These are phyloP conservation scores for Stigmatopora nigra DNA, from an alignment of 2,113 vertebrate species.

Conservation along the genomic window DNA sequence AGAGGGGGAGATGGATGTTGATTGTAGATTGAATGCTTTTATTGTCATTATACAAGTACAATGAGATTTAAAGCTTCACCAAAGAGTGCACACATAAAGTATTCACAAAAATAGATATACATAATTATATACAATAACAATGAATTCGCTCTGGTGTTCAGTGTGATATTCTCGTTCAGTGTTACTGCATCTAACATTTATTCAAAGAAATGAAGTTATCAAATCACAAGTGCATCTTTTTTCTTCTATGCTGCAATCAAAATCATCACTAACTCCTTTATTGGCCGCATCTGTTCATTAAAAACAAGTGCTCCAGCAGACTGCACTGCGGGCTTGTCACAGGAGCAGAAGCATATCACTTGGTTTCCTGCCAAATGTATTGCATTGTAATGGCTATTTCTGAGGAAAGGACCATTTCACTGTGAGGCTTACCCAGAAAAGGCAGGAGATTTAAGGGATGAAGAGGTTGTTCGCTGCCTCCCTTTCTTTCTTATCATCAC, in stretches of 20 bases:
- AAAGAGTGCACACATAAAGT: no score
- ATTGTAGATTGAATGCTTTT: no score
- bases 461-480: slow-evolving; percentile 15
- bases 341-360: slow-evolving; percentile 7
- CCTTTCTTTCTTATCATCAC: slow-evolving; percentile 39
- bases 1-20: no score
- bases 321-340: slow-evolving; percentile 11
- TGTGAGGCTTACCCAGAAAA: slow-evolving; percentile 7
- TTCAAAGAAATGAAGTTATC: slow-evolving; percentile 11
- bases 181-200: slow-evolving; percentile 3
- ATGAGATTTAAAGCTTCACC: no score
- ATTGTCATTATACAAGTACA: no score
- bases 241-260: slow-evolving; percentile 17
- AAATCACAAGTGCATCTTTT: slow-evolving; percentile 21
- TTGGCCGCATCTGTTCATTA: slow-evolving; percentile 25
- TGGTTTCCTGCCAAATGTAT: slow-evolving; percentile 14
- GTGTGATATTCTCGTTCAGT: slow-evolving; percentile 6
- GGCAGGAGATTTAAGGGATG: slow-evolving; percentile 19
- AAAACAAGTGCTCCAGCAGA: slow-evolving; percentile 23
- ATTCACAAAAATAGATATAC: no score
- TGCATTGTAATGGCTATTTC: slow-evolving; percentile 39
- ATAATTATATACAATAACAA: no score
- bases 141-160: background rate
- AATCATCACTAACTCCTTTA: slow-evolving; percentile 16
- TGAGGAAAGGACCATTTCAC: slow-evolving; percentile 14